Conservation (phyloP, 2,888 invertebrate species). For the Macaria notata region DNA sequence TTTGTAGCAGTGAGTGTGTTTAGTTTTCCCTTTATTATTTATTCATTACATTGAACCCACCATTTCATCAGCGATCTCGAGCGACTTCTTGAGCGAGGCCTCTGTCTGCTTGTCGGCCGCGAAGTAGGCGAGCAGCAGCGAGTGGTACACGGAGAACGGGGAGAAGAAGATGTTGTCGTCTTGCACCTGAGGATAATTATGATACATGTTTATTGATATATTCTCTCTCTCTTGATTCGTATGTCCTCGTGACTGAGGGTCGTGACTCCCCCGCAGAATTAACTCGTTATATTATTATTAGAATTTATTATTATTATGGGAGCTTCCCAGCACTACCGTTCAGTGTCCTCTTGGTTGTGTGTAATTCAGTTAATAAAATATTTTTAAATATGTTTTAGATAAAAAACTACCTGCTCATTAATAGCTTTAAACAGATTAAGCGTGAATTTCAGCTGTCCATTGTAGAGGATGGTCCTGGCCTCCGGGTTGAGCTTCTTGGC, state of each 20-base stretch:
- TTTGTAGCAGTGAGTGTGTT: too few species aligned
- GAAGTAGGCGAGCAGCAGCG: conserved; percentile 90
- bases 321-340: too few species aligned
- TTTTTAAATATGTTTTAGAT: too few species aligned
- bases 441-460: conserved; percentile 85
- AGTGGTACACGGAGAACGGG: conserved; percentile 92
- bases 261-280: too few species aligned
- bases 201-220: too few species aligned
- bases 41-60: conserved; percentile 51
- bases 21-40: too few species aligned
- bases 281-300: too few species aligned
- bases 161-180: conserved; percentile 93
- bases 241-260: too few species aligned
- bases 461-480: conserved; percentile 59
- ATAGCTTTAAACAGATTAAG: conserved; percentile 86
- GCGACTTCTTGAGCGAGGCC: conserved; percentile 81
- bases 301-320: too few species aligned
- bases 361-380: too few species aligned
- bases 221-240: too few species aligned
- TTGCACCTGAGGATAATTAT: conserved; percentile 58
- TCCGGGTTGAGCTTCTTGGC: conserved; percentile 69
- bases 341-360: too few species aligned
- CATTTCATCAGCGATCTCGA: conserved; percentile 82
- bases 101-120: conserved; percentile 89
- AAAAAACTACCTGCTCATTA: conserved; percentile 65